phyloP scores from a whole-genome alignment of 2,888 invertebrate genomes.

The Glyphotaelius pellucidus region DNA sequence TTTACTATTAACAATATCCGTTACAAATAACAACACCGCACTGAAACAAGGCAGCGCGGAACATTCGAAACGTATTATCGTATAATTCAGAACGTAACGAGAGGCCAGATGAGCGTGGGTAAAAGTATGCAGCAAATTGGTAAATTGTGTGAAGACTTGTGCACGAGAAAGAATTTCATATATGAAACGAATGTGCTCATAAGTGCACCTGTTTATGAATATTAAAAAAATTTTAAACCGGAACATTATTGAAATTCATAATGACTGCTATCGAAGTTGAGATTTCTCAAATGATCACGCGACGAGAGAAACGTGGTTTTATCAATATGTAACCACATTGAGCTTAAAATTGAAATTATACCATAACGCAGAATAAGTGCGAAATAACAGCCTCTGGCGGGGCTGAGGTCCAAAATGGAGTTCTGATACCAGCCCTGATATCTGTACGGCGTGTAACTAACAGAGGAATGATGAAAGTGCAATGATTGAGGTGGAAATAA shows the following conservation, averaged over 20 bases:
- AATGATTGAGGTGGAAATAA: not conserved
- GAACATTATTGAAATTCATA: not conserved
- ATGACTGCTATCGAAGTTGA: not conserved
- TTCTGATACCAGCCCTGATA: not conserved
- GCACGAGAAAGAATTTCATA: not conserved
- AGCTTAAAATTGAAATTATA: not conserved
- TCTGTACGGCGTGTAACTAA: not conserved
- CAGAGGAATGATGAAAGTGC: not conserved
- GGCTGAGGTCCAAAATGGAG: not conserved
- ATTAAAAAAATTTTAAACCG: not conserved
- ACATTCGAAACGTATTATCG: constrained; percentile 12
- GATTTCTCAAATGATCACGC: not conserved
- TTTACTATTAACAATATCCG: constrained; percentile 34
- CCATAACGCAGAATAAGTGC: not conserved
- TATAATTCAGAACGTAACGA: not conserved
- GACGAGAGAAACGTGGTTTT: not conserved
- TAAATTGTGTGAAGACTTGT: not conserved
- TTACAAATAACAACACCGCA: constrained; percentile 5
- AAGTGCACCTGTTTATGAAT: not conserved
- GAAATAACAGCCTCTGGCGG: not conserved
- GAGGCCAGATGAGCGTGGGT: not conserved
- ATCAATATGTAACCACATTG: not conserved
- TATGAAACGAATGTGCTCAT: not conserved
- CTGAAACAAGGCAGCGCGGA: constrained; percentile 16
- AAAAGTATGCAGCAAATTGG: not conserved